These are phyloP conservation scores for Psylliodes chrysocephalus DNA, from an alignment of 2,888 invertebrate genomes.

Conservation along the genomic window DNA sequence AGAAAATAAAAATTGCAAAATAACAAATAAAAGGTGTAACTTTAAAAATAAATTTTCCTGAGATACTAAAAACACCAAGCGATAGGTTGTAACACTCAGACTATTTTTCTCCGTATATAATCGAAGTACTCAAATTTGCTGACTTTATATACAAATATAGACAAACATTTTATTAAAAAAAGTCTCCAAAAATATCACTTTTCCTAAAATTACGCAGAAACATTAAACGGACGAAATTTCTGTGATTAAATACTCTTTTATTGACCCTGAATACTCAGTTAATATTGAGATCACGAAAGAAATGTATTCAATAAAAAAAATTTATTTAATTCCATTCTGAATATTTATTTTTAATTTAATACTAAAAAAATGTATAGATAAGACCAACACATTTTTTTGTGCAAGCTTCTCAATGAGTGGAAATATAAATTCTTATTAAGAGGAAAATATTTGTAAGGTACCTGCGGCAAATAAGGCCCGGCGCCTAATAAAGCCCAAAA, in stretches of 20 bases:
- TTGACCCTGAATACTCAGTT: no score
- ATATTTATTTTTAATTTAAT: no score
- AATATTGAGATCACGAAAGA: not conserved
- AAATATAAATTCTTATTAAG: no score
- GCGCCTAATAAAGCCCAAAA: no score
- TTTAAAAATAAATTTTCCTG: slow-evolving; percentile 34
- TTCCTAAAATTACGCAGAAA: slow-evolving; percentile 1
- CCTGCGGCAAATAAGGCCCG: no score
- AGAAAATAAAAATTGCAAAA: slow-evolving; percentile 7
- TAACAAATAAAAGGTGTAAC: slow-evolving; percentile 8
- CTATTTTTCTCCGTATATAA: slow-evolving; percentile 48
- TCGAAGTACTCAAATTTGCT: slow-evolving; percentile 11
- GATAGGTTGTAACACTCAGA: slow-evolving; percentile 43
- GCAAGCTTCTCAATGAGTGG: no score
- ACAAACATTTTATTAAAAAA: not conserved
- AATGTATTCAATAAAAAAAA: not conserved
- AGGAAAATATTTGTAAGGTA: no score
- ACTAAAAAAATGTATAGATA: no score
- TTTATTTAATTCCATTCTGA: no score
- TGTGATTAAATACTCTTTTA: not conserved
- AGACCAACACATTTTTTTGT: no score
- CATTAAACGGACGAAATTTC: not conserved
- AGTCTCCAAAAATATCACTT: slow-evolving; percentile 28
- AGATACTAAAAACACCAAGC: slow-evolving; percentile 33
- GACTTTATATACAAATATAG: slow-evolving; percentile 10